Evolutionary conservation across 2,113 vertebrate species (phyloP).

Genomic region (Falco punctatus): DNA sequence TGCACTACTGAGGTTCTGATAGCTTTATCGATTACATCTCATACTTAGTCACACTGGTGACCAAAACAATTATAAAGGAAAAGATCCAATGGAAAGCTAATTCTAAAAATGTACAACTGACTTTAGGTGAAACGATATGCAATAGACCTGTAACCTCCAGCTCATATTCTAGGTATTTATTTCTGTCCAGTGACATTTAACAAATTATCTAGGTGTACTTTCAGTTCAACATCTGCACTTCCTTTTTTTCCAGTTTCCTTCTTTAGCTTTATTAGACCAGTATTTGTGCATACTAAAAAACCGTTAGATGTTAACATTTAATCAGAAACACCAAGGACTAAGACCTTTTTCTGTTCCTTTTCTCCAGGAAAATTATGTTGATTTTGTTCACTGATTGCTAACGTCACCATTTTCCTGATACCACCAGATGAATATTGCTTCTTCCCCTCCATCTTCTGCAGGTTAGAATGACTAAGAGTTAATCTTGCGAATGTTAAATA

Average conservation of each 20-base stretch:
- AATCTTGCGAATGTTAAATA: neutral
- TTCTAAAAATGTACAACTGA: neutral
- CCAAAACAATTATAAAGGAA: neutral
- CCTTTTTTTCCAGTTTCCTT: neutral
- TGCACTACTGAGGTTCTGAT: neutral
- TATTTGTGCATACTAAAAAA: neutral
- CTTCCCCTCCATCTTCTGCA: neutral
- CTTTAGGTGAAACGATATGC: neutral
- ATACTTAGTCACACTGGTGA: neutral
- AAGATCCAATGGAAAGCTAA: neutral
- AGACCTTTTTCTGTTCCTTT: neutral
- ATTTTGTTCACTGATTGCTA: neutral
- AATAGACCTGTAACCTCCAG: neutral
- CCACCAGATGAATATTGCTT: neutral
- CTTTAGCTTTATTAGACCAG: neutral
- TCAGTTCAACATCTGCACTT: neutral
- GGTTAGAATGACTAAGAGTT: neutral
- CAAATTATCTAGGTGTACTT: neutral
- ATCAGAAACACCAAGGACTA: neutral
- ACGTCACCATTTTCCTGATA: neutral
- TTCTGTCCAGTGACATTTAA: neutral
- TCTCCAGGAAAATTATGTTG: neutral
- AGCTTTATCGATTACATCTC: neutral
- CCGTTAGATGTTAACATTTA: neutral
- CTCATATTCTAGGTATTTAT: neutral